phyloP scores from a whole-genome alignment of 35 echinoderm and acorn worm genomes.

The Heliocidaris erythrogramma region DNA sequence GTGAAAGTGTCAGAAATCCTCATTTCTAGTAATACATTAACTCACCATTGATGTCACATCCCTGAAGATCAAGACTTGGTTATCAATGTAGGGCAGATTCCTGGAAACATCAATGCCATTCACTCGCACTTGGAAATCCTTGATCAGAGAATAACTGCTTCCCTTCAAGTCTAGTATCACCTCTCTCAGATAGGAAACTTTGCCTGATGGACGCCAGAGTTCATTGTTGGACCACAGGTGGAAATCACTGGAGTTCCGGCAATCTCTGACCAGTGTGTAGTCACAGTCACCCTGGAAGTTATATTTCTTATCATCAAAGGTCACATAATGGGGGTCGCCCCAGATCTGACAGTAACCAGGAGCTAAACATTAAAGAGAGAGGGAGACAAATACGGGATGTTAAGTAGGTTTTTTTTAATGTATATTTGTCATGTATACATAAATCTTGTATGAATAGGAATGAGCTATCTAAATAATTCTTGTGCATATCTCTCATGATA shows the following conservation, averaged over 20 bases:
- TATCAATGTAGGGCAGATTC: constrained; percentile 8
- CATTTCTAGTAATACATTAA: background rate
- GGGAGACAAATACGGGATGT: background rate
- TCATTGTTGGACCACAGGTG: constrained; percentile 62
- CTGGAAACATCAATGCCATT: constrained; percentile 42
- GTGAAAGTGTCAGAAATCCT: too few species aligned
- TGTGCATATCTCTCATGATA: background rate
- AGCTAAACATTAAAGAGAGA: background rate
- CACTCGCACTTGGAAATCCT: constrained; percentile 54
- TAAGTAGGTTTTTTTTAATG: background rate
- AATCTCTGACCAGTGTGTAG: constrained; percentile 45
- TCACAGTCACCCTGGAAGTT: too few species aligned
- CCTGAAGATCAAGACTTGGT: background rate
- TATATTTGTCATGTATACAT: background rate
- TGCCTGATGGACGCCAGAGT: constrained; percentile 23
- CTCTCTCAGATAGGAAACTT: constrained; percentile 60
- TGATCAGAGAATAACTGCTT: constrained; percentile 51
- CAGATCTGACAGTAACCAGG: too few species aligned
- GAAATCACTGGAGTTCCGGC: constrained; percentile 46
- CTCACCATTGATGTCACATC: background rate
- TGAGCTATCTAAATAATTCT: constrained; percentile 54
- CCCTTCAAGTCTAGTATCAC: constrained; percentile 44
- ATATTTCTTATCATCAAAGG: too few species aligned
- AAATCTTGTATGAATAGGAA: background rate
- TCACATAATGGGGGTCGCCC: too few species aligned